Evolutionary conservation across 2,888 invertebrate genomes (phyloP).

Genomic region (Drosophila nigricruria): DNA sequence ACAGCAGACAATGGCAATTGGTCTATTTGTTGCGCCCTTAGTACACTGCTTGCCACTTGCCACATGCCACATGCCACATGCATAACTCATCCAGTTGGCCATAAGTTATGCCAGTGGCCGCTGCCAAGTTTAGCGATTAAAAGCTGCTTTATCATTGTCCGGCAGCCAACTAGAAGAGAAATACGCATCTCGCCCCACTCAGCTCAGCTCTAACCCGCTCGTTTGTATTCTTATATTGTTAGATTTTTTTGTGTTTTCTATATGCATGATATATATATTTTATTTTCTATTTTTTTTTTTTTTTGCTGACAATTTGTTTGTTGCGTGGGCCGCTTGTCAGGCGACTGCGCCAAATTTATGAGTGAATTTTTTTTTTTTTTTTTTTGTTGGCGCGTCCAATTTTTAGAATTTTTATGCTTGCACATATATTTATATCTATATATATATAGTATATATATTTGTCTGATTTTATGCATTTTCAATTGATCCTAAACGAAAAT

Average conservation of each 20-base stretch:
- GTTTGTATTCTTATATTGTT: slow-evolving; percentile 52
- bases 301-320: slow-evolving; percentile 45
- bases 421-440: slow-evolving; percentile 9
- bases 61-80: slow-evolving; percentile 16
- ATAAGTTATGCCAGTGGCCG: slow-evolving; percentile 66
- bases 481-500: slow-evolving; percentile 61
- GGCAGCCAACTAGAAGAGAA: slow-evolving; percentile 53
- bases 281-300: slow-evolving; percentile 17
- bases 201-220: neutral
- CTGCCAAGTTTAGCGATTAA: slow-evolving; percentile 85
- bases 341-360: slow-evolving; percentile 71
- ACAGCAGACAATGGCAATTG: slow-evolving; percentile 40
- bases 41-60: slow-evolving; percentile 19
- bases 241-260: neutral
- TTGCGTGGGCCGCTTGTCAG: slow-evolving; percentile 68
- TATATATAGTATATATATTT: neutral
- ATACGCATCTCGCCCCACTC: slow-evolving; percentile 17
- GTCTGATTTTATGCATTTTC: slow-evolving; percentile 69
- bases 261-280: slow-evolving; percentile 20
- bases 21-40: slow-evolving; percentile 20
- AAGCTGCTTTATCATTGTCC: slow-evolving; percentile 84
- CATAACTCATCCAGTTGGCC: slow-evolving; percentile 68
- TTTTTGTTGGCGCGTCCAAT: slow-evolving; percentile 55
- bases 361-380: slow-evolving; percentile 51
- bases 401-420: slow-evolving; percentile 44